phyloP scores from a whole-genome alignment of 2,888 invertebrate genomes.

The Eurytoma adleriae region DNA sequence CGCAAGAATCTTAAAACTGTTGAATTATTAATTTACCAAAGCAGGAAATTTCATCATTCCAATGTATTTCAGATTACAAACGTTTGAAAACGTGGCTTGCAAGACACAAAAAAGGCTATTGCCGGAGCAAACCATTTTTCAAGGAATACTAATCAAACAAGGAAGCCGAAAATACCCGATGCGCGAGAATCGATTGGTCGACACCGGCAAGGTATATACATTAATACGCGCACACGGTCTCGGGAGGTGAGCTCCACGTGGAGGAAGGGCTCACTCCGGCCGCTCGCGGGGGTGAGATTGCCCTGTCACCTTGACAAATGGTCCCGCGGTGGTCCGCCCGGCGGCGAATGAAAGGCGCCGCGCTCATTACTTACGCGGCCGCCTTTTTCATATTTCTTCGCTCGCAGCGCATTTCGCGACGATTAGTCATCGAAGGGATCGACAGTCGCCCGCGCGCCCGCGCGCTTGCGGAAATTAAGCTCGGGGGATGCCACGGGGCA shows the following conservation, averaged over 20 bases:
- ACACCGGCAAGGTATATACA: neutral
- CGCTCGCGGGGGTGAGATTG: constrained; percentile 67
- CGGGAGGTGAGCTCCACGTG: constrained; percentile 18
- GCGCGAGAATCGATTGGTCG: constrained; percentile 19
- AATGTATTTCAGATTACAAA: too few species aligned
- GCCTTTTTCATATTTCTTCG: constrained; percentile 36
- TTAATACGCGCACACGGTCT: too few species aligned
- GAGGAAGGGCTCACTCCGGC: neutral
- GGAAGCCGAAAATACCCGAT: constrained; percentile 17
- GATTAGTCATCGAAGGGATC: constrained; percentile 52
- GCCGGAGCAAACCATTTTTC: too few species aligned
- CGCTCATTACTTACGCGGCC: constrained; percentile 27
- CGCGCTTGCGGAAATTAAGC: constrained; percentile 31
- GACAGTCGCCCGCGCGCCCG: constrained; percentile 3
- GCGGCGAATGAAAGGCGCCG: constrained; percentile 14
- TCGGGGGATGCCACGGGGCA: constrained; percentile 21
- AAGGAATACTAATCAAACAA: too few species aligned
- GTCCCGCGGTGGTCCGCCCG: constrained; percentile 19
- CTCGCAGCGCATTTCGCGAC: constrained; percentile 14
- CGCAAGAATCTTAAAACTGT: too few species aligned
- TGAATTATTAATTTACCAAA: too few species aligned
- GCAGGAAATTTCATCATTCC: too few species aligned
- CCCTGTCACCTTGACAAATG: constrained; percentile 74
- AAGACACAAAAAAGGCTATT: too few species aligned
- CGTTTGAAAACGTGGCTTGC: too few species aligned